Evolutionary conservation across 2,113 vertebrate species (phyloP), one percentile per base, ranked within the genome.

Genomic region (Nipponia nippon): DNA sequence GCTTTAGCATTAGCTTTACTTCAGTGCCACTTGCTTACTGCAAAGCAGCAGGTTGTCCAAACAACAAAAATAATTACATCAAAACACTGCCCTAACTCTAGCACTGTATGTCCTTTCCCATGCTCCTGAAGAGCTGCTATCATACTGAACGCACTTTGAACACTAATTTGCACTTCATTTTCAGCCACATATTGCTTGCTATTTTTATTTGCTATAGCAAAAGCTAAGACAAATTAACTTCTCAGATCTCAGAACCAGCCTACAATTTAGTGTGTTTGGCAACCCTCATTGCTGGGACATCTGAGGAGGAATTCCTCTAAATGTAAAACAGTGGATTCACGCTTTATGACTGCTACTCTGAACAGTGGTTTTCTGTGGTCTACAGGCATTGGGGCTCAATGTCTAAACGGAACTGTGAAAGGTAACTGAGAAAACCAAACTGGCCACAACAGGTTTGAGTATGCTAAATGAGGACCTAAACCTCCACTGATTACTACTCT

Each of bases 311-410:
- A 53, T 78, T 59, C 23, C 29, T 70, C 29, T 76, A 46, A 50
- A n/a, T 10, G 13, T 23, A 30, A 66, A 59, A 13, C 19, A 53
- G 16, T 7, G 8, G 26, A 80, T 59, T 82, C 34, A 50, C 0
- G 0, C 16, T 76, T 84, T 32, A 44, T 50, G 40, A 29, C 18
- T 80, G 38, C 27, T 46, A 10, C 49, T 62, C 22, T 58, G 9
- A 42, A 30, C 6, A 25, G 13, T 53, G 30, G 15, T 40, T 75
- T 79, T 36, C 29, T 71, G 25, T 44, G n/a, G 4, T 76, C 21
- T 46, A 2, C 7, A 42, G 23, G 29, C 32, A 6, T 4, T 22
- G 6, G 8, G 6, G 29, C 59, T 77, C 44, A 27, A 0, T 1
- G 4, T 58, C 56, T 72, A 58, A 47, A 26, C 20, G 27, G 2